These are phyloP conservation scores for Orthosia gracilis DNA, from an alignment of 2,888 invertebrate genomes.

Conservation along the genomic window DNA sequence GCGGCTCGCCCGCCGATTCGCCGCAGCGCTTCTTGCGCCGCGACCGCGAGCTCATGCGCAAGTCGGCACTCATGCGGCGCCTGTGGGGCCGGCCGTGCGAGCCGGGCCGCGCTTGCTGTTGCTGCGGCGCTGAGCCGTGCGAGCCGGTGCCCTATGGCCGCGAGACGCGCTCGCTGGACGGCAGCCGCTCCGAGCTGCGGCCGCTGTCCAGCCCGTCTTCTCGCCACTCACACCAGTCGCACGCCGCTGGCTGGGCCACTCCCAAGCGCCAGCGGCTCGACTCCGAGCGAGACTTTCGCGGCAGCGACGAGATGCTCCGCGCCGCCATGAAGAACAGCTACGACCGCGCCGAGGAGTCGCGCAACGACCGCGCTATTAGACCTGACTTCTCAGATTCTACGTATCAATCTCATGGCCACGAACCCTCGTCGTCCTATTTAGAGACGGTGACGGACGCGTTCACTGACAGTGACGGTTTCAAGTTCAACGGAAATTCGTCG, in stretches of 20 bases:
- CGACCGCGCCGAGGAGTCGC: constrained; percentile 68
- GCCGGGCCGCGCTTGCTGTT: constrained; percentile 70
- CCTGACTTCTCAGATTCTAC: constrained; percentile 69
- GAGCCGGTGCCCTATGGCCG: constrained; percentile 45
- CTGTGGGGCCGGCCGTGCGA: constrained; percentile 80
- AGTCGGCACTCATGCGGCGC: constrained; percentile 84
- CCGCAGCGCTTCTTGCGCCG: constrained; percentile 70
- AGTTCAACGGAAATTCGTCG: constrained; percentile 58
- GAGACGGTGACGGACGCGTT: constrained; percentile 62
- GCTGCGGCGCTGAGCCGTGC: constrained; percentile 71
- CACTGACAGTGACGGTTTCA: constrained; percentile 69
- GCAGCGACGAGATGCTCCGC: constrained; percentile 71
- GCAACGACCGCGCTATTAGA: constrained; percentile 51
- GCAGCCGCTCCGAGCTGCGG: constrained; percentile 82
- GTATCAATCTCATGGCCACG: constrained; percentile 67
- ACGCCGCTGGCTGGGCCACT: constrained; percentile 66
- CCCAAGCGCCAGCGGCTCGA: constrained; percentile 75
- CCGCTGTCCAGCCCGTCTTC: constrained; percentile 69
- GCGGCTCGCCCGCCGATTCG: constrained; percentile 64
- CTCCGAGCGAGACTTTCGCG: constrained; percentile 62
- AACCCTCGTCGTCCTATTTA: constrained; percentile 63
- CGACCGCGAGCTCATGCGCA: constrained; percentile 84
- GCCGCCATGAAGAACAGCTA: constrained; percentile 75
- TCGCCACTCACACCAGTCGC: constrained; percentile 44
- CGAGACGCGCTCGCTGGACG: constrained; percentile 80